Base-by-base conservation (phyloP, 2,113 vertebrate species). In the Taxidea taxus region DNA sequence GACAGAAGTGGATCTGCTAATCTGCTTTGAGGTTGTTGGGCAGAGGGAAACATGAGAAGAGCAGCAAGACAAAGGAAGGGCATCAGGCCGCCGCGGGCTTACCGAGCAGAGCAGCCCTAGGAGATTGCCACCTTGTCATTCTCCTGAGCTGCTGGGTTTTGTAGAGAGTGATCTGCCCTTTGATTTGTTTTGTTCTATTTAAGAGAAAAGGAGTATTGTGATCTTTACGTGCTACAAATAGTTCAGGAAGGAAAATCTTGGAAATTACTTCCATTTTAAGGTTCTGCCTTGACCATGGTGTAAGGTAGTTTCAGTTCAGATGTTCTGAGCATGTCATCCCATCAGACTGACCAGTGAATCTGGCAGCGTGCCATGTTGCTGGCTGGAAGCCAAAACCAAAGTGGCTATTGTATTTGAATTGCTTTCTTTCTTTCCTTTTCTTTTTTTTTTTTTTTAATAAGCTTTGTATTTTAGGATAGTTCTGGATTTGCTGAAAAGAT, bases 1-100 rank as follows among this genome's bases (percentile, higher is more conserved):
- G 51, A 82, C 90, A 14, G 56, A 96, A 97, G 85, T 77, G 66
- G 91, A 15, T 64, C 88, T 97, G 88, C 93, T 90, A 14, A 1
- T 86, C 66, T 90, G 54, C 89, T 77, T 60, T 94, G 90, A 96
- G 58, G 44, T 34, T 91, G 56, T 60, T 93, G 95, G 90, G 78
- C 80, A 83, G 68, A 49, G 77, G 51, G 51, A 74, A n/a, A 47
- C 31, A 34, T 20, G 27, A 80, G 14, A 72, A 15, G 44, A 58
- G 21, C 60, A 18, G 60, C 27, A 66, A 68, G 72, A 58, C 29
- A 1, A 4, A 77, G 39, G 44, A 70, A 37, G 39, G 44, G 7
- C 66, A 64, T 4, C 29, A 13, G 25, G 87, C 7, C 4, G 10
- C 44, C 88, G 42, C 84, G 93, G 92, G 92, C 93, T 39, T n/a